Base-by-base conservation (phyloP, 1,140 invertebrate genomes). In the Aphelenchoides fujianensis region DNA sequence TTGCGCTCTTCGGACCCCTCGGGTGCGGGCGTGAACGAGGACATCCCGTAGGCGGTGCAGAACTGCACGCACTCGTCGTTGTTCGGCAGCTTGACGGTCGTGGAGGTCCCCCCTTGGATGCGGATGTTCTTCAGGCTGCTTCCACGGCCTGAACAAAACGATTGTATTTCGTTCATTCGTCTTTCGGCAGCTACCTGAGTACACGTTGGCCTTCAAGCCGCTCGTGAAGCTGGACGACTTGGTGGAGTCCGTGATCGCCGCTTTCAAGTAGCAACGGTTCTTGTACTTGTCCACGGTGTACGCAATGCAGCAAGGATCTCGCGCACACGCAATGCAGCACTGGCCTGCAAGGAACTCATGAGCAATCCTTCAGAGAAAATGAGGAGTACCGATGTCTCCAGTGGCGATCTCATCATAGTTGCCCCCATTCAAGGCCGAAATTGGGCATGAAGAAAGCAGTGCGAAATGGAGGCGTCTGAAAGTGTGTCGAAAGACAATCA, bases 381-480 rank as follows among this genome's bases (percentile, higher is more conserved):
- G n/a, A n/a, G n/a, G n/a, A n/a, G n/a, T n/a, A n/a, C 69, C 70
- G 12, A 76, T 75, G 34, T 76, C 75, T 19, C 31, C n/a, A 9
- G 77, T 62, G 19, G 61, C 53, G 23, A 76, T 78, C 55, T 76
- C 75, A 53, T 76, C 75, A 64, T 80, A 76, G 23, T 75, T 76
- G 19, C 75, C 75, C 0, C 75, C 75, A 31, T 75, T 79, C n/a
- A 34, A 76, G 41, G 9, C 71, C 78, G 68, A 76, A 79, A n/a
- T 74, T 78, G 2, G 75, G 75, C 23, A 76, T n/a, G 27, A 52
- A 80, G 79, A 48, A 76, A 76, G 57, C 75, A 76, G 70, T 79
- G 79, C 2, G 75, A 76, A 7, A 75, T 77, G 16, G 27, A 34
- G 19, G n/a, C 63, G 31, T 36, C 63, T 66, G n/a, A 66, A 66